Evolutionary conservation across 2,888 invertebrate genomes (phyloP), one percentile per base, ranked within the genome.

Genomic region (Agonum fuliginosum): DNA sequence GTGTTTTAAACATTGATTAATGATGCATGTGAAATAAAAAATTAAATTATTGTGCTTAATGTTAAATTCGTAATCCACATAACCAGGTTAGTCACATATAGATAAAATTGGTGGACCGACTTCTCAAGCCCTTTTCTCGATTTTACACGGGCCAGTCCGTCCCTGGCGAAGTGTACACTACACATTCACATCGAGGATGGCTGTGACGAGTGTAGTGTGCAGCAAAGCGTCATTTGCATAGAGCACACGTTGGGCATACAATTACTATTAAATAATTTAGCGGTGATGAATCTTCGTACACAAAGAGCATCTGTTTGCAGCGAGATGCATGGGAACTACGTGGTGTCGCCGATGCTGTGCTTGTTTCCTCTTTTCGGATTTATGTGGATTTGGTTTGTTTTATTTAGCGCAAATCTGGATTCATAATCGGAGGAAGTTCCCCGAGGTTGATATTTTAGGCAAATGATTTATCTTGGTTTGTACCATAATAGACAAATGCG

Each of bases 261-360:
- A 75, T 77, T 77, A 58, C 43, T 70, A 70, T 69, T 51, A 77
- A 77, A 77, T 77, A 77, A 77, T 77, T 77, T 77, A 77, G 70
- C 58, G 69, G 41, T 70, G 77, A 77, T 77, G 77, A 70, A 77
- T 77, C 77, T 77, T 69, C 58, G 46, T 43, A 65, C 41, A 77
- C 75, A 75, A 65, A 76, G 34, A 30, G 30, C 75, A 67, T 76
- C 67, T 76, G 75, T 76, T 76, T 76, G 51, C 20, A 72, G n/a
- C n/a, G 34, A 54, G 54, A 41, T 58, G 58, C 58, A 73, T 73
- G 22, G 37, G 19, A 22, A 73, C 22, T 58, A 73, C 58, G 34
- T 58, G 58, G 37, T 22, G 10, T 3, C 6, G 8, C 54, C 17
- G n/a, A 43, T 30, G 6, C 6, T 30, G 30, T 10, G 10, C 30